Evolutionary conservation across 2,797 vertebrate genomes (phyloP).

Genomic region (Alcedo quadribrachys): DNA sequence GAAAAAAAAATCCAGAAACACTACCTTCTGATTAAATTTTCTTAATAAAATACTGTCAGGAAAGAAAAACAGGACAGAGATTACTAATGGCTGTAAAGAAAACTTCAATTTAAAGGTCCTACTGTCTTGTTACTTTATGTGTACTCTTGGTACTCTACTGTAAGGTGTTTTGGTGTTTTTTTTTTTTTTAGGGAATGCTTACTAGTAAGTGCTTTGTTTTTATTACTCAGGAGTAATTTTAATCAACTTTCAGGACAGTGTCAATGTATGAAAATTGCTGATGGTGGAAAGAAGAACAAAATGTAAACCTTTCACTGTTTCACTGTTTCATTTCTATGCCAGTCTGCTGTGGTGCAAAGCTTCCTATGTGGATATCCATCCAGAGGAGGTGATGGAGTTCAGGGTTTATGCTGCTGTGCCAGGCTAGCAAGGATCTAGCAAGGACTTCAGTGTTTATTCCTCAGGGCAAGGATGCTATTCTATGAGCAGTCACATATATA

Average conservation of each 20-base stretch:
- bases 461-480: neutral
- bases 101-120: neutral
- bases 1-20: neutral
- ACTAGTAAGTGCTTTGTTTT: neutral
- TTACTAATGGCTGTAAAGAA: neutral
- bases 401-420: neutral
- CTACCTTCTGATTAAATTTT: neutral
- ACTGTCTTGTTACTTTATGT: neutral
- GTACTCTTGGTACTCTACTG: neutral
- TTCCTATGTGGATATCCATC: neutral
- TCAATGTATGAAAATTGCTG: neutral
- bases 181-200: neutral
- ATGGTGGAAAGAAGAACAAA: neutral
- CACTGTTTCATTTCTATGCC: neutral
- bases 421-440: neutral
- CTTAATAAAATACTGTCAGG: neutral
- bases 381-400: accelerated
- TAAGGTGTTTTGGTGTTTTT: neutral
- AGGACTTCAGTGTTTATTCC: neutral
- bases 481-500: neutral
- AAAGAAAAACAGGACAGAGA: neutral
- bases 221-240: neutral
- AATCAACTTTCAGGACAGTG: neutral
- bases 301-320: neutral
- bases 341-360: neutral